Conservation (phyloP, 2,113 vertebrate genomes). For the Bambusicola thoracicus region DNA sequence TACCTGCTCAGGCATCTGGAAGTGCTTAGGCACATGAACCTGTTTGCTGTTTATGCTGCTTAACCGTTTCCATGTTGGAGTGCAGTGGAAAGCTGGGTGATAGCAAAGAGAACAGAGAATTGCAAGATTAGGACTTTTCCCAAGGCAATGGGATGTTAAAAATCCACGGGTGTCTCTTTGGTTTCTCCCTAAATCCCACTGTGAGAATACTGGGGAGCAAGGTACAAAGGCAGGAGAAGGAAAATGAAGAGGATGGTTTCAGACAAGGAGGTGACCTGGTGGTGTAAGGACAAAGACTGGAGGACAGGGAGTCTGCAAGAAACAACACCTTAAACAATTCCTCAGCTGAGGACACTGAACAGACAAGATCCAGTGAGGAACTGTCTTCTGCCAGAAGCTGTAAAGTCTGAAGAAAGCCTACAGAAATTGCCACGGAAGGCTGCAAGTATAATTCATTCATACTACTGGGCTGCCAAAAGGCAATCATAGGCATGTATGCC, state of each 20-base stretch:
- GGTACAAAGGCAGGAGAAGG: neutral
- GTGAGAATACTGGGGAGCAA: neutral
- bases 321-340: neutral
- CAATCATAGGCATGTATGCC: neutral
- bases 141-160: neutral
- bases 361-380: neutral
- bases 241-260: neutral
- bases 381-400: neutral
- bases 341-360: neutral
- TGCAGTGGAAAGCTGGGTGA: neutral
- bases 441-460: neutral
- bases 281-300: neutral
- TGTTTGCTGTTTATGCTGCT: constrained; percentile 50
- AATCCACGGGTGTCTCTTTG: neutral
- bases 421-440: rapidly evolving
- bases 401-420: neutral
- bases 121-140: neutral
- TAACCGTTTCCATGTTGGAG: constrained; percentile 12
- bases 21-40: constrained; percentile 52
- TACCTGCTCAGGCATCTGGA: constrained; percentile 74
- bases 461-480: neutral
- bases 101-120: neutral
- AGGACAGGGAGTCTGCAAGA: constrained; percentile 3
- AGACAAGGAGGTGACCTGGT: neutral
- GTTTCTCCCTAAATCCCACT: neutral